A percentile compares a stretch with the other conserved stretches of the same genome.
These are phyloP conservation scores for Phycodurus eques DNA, from an alignment of 2,113 vertebrate genomes.

Conservation along the genomic window DNA sequence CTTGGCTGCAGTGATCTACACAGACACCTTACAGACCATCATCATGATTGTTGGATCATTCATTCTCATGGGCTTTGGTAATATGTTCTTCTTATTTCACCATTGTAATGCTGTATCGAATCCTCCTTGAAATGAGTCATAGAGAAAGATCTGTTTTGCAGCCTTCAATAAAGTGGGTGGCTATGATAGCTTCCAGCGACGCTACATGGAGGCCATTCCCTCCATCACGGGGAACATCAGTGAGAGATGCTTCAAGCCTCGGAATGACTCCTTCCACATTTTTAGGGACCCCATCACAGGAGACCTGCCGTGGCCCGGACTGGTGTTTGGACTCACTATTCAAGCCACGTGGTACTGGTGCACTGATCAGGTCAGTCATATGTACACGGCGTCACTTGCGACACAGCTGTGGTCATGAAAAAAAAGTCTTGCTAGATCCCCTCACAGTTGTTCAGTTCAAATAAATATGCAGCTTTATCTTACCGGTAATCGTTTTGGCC, in stretches of 20 bases:
- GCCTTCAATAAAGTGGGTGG: slow-evolving; percentile 85
- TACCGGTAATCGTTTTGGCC: too few species aligned
- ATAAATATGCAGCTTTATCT: too few species aligned
- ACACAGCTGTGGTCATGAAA: slow-evolving; percentile 5
- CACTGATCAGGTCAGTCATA: slow-evolving; percentile 87
- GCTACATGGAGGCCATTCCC: slow-evolving; percentile 85
- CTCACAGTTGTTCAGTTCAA: too few species aligned
- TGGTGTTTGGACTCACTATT: slow-evolving; percentile 86
- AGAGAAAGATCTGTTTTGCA: slow-evolving; percentile 42
- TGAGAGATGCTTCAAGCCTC: slow-evolving; percentile 77
- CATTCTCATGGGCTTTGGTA: slow-evolving; percentile 91
- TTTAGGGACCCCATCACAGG: slow-evolving; percentile 81
- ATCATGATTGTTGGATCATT: slow-evolving; percentile 94
- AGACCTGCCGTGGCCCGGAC: slow-evolving; percentile 91
- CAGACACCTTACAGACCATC: slow-evolving; percentile 88
- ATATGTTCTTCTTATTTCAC: slow-evolving; percentile 20
- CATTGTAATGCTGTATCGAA: not conserved
- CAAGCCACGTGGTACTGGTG: slow-evolving; percentile 93
- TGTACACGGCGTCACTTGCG: not conserved
- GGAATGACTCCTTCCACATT: slow-evolving; percentile 84
- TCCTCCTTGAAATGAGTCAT: too few species aligned
- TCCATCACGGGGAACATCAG: not conserved
- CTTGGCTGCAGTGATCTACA: slow-evolving; percentile 96
- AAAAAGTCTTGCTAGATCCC: not conserved
- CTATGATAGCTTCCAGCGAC: slow-evolving; percentile 75